Evolutionary conservation across 1,140 invertebrate species (phyloP), one percentile per base, ranked within the genome.

Genomic region (Eriosoma lanigerum): DNA sequence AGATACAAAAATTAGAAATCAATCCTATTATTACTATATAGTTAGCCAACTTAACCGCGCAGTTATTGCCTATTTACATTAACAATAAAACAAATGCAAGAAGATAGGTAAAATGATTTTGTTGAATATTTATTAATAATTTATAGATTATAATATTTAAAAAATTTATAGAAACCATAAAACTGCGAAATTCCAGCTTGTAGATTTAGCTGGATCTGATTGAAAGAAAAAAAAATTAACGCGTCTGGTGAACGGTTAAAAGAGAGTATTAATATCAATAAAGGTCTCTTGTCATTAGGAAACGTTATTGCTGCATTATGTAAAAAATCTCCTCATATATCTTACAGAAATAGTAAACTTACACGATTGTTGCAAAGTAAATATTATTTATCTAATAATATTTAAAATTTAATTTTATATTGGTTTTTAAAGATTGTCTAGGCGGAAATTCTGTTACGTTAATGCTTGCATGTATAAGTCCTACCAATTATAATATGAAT

Each of bases 371-470:
- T 98, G 12, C 94, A 97, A 90, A 90, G 92, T 92, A 86, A 84
- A 38, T 78, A 29, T 46, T 19, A 26, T 29, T 70, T n/a, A n/a
- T n/a, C n/a, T n/a, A n/a, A n/a, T n/a, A n/a, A n/a, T n/a, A n/a
- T n/a, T 21, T 6, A n/a, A 38, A 38, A 38, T 29, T 32, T 12
- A 66, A 46, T 24, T 38, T 46, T 0, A 46, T 15, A 29, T 17
- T 17, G 1, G 4, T 81, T 0, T 52, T 60, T 58, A 48, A 13
- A 66, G 62, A 70, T 58, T 82, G 50, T 38, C 89, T 99, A 19
- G 98, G 98, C 73, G 98, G 98, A 46, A 99, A 99, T 87, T 98
- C 95, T 85, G 96, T 96, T 87, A 99, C 98, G 81, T 96, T 98
- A 24, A 99, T 99, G 98, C 93, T 98, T 60, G 97, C 97, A 44